phyloP scores from a whole-genome alignment of 2,113 vertebrate species.

The Mus musculus region DNA sequence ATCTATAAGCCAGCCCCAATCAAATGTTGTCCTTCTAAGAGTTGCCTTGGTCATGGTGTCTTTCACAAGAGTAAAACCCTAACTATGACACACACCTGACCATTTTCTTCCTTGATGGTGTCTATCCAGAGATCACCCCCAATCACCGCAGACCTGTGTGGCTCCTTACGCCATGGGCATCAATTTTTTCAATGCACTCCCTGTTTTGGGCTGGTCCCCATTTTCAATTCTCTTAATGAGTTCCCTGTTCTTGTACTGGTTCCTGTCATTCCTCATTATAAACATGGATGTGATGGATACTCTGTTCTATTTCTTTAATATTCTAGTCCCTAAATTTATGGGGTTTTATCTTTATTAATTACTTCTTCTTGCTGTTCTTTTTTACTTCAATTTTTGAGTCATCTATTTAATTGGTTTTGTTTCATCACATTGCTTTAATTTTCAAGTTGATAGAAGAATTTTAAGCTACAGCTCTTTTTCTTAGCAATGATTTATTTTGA shows the following conservation, averaged over 20 bases:
- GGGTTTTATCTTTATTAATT: background rate
- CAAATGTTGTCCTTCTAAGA: too few relatives aligned
- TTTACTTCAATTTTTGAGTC: background rate
- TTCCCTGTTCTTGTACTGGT: background rate
- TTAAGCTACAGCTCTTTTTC: background rate
- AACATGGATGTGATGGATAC: background rate
- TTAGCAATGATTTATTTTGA: background rate
- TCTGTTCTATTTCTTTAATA: background rate
- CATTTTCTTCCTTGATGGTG: accelerated
- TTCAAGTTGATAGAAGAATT: background rate
- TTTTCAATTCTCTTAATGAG: background rate
- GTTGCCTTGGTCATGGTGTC: too few relatives aligned
- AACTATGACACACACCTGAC: too few relatives aligned
- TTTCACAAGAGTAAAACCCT: too few relatives aligned
- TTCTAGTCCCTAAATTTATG: background rate
- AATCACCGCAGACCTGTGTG: accelerated
- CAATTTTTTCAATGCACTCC: accelerated
- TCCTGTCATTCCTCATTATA: background rate
- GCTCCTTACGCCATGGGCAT: accelerated
- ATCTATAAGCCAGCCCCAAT: too few relatives aligned
- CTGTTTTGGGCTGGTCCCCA: background rate
- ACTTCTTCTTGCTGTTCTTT: background rate
- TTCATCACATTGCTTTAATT: background rate
- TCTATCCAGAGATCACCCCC: background rate
- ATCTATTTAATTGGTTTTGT: background rate